Evolutionary conservation across 2,797 vertebrate genomes (phyloP).

Genomic region (Clarias platycephalus): DNA sequence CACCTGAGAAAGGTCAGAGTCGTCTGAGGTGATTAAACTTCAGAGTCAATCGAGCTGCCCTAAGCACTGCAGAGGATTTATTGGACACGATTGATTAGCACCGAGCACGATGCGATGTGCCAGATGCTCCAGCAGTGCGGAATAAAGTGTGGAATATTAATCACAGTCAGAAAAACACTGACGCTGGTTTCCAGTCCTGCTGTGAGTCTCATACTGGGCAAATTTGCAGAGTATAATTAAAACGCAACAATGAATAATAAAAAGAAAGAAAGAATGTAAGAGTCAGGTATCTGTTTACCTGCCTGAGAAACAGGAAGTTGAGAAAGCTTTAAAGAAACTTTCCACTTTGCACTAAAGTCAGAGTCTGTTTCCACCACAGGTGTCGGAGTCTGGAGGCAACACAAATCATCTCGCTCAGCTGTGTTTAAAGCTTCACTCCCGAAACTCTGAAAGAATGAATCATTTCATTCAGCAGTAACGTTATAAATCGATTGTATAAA

Average conservation of each 20-base stretch:
- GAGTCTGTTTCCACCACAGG: neutral
- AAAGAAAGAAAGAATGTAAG: too few relatives aligned
- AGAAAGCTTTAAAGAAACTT: neutral
- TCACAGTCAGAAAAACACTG: conserved; percentile 22
- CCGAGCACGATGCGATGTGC: conserved; percentile 31
- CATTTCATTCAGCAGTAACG: too few relatives aligned
- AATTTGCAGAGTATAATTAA: conserved; percentile 22
- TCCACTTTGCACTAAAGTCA: neutral
- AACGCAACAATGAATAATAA: neutral
- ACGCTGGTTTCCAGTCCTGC: conserved; percentile 17
- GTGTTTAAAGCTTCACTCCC: too few relatives aligned
- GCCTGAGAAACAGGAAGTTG: neutral
- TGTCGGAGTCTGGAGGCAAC: too few relatives aligned
- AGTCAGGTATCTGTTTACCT: neutral
- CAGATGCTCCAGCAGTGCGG: conserved; percentile 57
- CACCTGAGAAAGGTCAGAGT: conserved; percentile 49
- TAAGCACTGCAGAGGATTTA: conserved; percentile 42
- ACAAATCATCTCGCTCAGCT: too few relatives aligned
- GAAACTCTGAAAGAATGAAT: too few relatives aligned
- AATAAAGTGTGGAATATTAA: conserved; percentile 39
- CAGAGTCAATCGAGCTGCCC: conserved; percentile 43
- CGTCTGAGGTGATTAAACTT: conserved; percentile 53
- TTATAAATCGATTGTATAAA: too few relatives aligned
- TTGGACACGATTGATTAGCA: conserved; percentile 49
- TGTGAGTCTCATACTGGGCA: neutral